Evolutionary conservation across 2,888 invertebrate species (phyloP).

Genomic region (Spisula solida): DNA sequence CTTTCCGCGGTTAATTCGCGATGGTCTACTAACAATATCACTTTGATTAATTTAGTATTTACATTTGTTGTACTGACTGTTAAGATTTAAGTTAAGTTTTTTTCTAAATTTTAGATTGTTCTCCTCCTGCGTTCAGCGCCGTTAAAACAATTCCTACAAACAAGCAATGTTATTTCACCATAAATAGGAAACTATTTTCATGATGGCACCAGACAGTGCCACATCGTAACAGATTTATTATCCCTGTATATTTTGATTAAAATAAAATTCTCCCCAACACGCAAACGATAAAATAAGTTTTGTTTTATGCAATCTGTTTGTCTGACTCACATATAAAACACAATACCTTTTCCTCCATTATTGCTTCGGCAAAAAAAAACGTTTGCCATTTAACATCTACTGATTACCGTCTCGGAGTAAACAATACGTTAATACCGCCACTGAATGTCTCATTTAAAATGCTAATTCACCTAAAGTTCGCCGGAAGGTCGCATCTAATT

Average conservation of each 20-base stretch:
- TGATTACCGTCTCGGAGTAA: background rate
- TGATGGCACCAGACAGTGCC: too few species aligned
- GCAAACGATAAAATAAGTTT: background rate
- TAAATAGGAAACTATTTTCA: too few species aligned
- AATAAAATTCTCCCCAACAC: background rate
- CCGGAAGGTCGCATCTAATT: constrained; percentile 46
- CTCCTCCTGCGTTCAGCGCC: too few species aligned
- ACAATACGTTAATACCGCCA: constrained; percentile 9
- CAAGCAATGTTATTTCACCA: too few species aligned
- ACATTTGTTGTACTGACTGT: too few species aligned
- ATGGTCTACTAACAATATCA: too few species aligned
- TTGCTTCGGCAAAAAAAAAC: background rate
- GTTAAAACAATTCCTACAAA: too few species aligned
- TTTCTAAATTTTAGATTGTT: too few species aligned
- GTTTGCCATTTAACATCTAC: constrained; percentile 14
- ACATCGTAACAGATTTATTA: too few species aligned
- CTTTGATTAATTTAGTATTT: too few species aligned
- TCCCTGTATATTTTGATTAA: background rate
- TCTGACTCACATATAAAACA: constrained; percentile 8
- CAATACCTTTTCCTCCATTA: background rate
- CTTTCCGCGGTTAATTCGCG: too few species aligned
- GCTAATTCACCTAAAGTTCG: constrained; percentile 34
- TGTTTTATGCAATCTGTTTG: background rate
- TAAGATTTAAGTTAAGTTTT: too few species aligned
- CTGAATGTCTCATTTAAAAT: constrained; percentile 32